Evolutionary conservation across 2,113 vertebrate species (phyloP).

Genomic region (human): DNA sequence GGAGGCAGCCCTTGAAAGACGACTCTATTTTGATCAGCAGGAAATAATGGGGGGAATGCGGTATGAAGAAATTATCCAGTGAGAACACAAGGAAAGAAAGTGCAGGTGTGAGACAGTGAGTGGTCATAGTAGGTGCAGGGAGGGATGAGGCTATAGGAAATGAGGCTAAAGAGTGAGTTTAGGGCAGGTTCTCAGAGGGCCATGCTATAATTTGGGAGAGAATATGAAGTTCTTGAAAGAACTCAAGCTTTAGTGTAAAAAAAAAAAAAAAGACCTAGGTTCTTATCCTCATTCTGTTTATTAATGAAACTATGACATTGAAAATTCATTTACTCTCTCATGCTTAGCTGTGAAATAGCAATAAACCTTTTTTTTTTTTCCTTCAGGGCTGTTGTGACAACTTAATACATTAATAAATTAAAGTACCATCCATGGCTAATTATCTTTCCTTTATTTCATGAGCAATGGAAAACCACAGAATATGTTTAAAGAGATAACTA

Average conservation of each 20-base stretch:
- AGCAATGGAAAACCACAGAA: not conserved
- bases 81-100: not conserved
- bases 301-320: not conserved
- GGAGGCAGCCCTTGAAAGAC: not conserved
- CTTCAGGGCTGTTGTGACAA: not conserved
- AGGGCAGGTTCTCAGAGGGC: not conserved
- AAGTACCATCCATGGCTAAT: not conserved
- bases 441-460: not conserved
- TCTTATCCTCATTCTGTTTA: not conserved
- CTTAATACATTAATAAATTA: not conserved
- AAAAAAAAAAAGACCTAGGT: not conserved
- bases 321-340: not conserved
- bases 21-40: not conserved
- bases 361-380: not conserved
- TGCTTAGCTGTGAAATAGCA: not conserved
- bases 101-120: not conserved
- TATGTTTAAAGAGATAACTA: not conserved
- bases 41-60: not conserved
- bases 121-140: too few species aligned
- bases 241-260: not conserved
- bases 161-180: not conserved
- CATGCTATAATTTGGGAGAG: not conserved
- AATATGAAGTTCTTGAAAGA: not conserved
- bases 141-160: not conserved
- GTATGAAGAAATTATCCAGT: not conserved